Conservation (phyloP, 2,888 invertebrate species). For the Acrocyrtus sp. region DNA sequence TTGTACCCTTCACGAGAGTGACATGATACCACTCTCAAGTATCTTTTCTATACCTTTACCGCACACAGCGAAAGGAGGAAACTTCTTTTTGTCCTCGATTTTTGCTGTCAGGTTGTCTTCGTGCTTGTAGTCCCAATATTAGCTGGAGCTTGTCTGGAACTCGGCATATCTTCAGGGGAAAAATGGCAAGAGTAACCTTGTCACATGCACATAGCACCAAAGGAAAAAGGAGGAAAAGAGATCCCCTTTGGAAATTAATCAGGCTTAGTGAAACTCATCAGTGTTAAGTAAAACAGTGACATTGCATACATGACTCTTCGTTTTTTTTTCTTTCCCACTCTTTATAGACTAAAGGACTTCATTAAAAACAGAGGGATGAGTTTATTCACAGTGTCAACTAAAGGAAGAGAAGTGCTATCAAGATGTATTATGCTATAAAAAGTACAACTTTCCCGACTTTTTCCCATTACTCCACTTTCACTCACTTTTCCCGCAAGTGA, state of each 20-base stretch:
- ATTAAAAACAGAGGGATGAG: no score
- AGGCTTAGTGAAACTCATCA: conserved; percentile 44
- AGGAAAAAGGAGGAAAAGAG: not conserved
- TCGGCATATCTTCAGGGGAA: not conserved
- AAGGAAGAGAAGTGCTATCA: no score
- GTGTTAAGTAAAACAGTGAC: conserved; percentile 34
- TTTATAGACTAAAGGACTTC: no score
- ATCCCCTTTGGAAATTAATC: conserved; percentile 36
- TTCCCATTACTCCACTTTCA: no score
- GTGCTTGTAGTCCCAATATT: not conserved
- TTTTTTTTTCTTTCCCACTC: no score
- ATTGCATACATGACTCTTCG: no score
- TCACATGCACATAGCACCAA: not conserved
- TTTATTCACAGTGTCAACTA: no score
- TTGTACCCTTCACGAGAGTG: not conserved
- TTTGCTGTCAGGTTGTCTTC: not conserved
- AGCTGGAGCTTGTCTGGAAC: not conserved
- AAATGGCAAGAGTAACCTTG: not conserved
- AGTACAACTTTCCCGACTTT: no score
- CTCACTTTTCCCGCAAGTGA: no score
- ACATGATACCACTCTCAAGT: no score
- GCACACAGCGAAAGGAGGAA: not conserved
- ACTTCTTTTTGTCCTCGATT: not conserved
- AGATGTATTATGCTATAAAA: no score
- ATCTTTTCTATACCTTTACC: no score